These are phyloP conservation scores for Encarsia formosa DNA, from an alignment of 2,888 invertebrate species.

Conservation along the genomic window DNA sequence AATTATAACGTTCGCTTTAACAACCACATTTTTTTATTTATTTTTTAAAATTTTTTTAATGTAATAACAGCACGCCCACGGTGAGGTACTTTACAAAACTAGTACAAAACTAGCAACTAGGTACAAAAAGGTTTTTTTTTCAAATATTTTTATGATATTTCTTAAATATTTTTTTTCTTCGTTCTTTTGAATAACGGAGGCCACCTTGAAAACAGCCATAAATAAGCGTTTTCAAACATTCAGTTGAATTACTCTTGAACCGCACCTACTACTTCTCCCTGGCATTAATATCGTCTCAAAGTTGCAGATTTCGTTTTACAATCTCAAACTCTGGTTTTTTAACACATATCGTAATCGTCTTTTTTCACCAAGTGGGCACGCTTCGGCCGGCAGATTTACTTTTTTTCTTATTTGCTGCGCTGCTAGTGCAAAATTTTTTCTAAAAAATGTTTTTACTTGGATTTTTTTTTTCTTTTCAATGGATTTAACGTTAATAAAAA, in stretches of 20 bases:
- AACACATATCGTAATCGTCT: too few species aligned
- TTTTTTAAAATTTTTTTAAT: constrained; percentile 45
- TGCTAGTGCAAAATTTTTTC: too few species aligned
- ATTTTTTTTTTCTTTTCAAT: too few species aligned
- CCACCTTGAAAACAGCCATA: constrained; percentile 45
- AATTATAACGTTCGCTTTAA: constrained; percentile 33
- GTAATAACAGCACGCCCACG: constrained; percentile 47
- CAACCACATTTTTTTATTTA: constrained; percentile 32
- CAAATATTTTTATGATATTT: too few species aligned
- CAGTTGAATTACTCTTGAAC: constrained; percentile 8
- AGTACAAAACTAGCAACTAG: constrained; percentile 60
- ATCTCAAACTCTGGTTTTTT: too few species aligned
- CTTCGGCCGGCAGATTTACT: too few species aligned
- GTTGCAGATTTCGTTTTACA: too few species aligned
- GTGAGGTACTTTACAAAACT: constrained; percentile 56
- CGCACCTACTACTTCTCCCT: constrained; percentile 22
- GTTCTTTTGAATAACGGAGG: constrained; percentile 21
- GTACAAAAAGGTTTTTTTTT: constrained; percentile 52
- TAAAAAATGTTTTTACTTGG: too few species aligned
- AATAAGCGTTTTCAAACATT: constrained; percentile 33
- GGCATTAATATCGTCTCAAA: background rate
- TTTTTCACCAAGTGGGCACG: too few species aligned
- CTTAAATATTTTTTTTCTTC: background rate
- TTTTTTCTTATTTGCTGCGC: too few species aligned
- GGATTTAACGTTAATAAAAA: too few species aligned